Evolutionary conservation across 2,888 invertebrate genomes (phyloP).

Genomic region (Gymnocheta viridis): DNA sequence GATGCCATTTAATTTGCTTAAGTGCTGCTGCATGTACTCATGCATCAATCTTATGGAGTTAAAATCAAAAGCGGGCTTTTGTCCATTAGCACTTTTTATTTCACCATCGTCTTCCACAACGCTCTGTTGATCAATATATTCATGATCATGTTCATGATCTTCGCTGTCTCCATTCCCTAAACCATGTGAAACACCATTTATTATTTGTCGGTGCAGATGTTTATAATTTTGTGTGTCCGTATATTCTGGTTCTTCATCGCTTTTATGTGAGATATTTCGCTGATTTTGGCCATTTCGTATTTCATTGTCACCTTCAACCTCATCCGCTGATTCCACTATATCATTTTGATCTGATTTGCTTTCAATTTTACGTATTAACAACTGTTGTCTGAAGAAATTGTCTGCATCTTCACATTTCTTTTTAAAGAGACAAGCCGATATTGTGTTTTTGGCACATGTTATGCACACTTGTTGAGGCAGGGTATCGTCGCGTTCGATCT

Average conservation of each 20-base stretch:
- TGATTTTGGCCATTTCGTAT: constrained; percentile 64
- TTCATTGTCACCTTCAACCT: constrained; percentile 15
- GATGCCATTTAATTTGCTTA: constrained; percentile 75
- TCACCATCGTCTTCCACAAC: constrained; percentile 65
- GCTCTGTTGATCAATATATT: constrained; percentile 53
- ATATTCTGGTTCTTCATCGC: constrained; percentile 44
- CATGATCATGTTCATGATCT: constrained; percentile 61
- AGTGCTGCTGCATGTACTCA: constrained; percentile 80
- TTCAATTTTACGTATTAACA: constrained; percentile 79
- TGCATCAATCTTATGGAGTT: constrained; percentile 80
- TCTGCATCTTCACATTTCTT: constrained; percentile 82
- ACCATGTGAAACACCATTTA: constrained; percentile 53
- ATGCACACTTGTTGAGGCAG: constrained; percentile 81
- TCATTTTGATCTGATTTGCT: constrained; percentile 61
- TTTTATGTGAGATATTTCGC: neutral
- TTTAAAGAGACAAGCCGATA: constrained; percentile 80
- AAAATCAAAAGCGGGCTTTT: constrained; percentile 75
- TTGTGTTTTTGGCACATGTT: constrained; percentile 79
- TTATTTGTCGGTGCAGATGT: constrained; percentile 71
- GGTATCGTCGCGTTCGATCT: constrained; percentile 80
- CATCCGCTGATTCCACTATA: constrained; percentile 54
- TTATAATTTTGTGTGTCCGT: constrained; percentile 68
- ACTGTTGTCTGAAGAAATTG: constrained; percentile 80
- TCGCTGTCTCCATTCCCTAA: constrained; percentile 48
- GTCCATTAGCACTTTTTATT: constrained; percentile 73